Evolutionary conservation across 2,888 invertebrate genomes (phyloP).

Genomic region (Caenorhabditis plicata): DNA sequence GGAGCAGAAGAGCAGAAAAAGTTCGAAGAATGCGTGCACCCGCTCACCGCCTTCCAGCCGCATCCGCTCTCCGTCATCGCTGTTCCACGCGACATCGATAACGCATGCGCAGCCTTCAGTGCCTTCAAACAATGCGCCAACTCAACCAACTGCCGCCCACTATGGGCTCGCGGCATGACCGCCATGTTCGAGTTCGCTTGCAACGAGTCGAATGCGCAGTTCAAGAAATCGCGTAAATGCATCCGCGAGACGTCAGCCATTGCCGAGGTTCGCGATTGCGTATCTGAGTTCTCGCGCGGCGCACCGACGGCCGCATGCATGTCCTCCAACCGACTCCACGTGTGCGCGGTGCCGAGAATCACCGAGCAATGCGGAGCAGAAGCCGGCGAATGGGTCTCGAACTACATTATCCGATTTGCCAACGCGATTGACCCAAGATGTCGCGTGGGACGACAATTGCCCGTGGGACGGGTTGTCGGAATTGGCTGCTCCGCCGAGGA

Average conservation of each 20-base stretch:
- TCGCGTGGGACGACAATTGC: constrained; percentile 45
- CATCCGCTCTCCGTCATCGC: constrained; percentile 63
- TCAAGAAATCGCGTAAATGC: constrained; percentile 46
- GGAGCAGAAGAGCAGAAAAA: constrained; percentile 50
- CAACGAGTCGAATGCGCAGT: constrained; percentile 49
- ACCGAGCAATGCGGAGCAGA: constrained; percentile 34
- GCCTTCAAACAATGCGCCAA: constrained; percentile 52
- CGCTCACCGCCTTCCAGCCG: constrained; percentile 59
- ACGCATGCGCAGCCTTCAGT: constrained; percentile 56
- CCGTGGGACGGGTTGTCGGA: constrained; percentile 44
- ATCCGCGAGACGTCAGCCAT: constrained; percentile 23
- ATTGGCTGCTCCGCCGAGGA: constrained; percentile 58
- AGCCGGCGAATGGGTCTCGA: constrained; percentile 42
- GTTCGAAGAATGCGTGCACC: constrained; percentile 59
- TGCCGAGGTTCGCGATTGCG: constrained; percentile 52
- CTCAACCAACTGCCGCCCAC: constrained; percentile 48
- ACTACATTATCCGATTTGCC: constrained; percentile 59
- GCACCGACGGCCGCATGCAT: constrained; percentile 61
- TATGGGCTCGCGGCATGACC: constrained; percentile 63
- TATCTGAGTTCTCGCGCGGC: constrained; percentile 58
- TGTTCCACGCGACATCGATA: constrained; percentile 57
- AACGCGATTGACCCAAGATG: constrained; percentile 59
- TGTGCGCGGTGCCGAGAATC: constrained; percentile 51
- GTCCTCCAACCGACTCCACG: constrained; percentile 56
- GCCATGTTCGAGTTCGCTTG: constrained; percentile 64